Conservation (phyloP, 2,888 invertebrate species). For the Lutraria lutraria region DNA sequence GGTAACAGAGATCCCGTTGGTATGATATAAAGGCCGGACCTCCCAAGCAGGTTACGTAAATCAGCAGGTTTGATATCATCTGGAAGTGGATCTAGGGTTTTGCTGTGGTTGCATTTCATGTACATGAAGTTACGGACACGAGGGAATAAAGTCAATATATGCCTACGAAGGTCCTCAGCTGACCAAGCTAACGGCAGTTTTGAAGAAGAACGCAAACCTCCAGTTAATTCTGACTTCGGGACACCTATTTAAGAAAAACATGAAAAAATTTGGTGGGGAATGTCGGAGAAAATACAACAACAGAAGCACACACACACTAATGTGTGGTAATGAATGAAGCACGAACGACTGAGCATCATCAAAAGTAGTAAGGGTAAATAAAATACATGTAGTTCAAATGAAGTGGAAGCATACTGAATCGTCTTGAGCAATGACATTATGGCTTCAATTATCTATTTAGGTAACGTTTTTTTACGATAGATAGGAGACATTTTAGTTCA, state of each 20-base stretch:
- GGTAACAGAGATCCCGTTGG: slow-evolving; percentile 63
- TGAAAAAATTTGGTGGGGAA: no score
- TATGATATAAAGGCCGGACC: slow-evolving; percentile 67
- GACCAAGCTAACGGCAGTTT: slow-evolving; percentile 68
- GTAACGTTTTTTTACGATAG: no score
- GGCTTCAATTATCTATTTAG: no score
- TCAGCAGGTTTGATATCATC: slow-evolving; percentile 65
- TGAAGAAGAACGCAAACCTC: slow-evolving; percentile 65
- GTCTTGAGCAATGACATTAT: no score
- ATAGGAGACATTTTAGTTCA: no score
- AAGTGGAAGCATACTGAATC: no score
- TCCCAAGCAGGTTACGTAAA: slow-evolving; percentile 59
- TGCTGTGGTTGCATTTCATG: slow-evolving; percentile 69
- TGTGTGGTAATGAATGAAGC: no score
- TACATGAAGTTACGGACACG: slow-evolving; percentile 60
- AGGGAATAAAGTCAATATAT: slow-evolving; percentile 61
- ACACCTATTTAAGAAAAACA: slow-evolving; percentile 49
- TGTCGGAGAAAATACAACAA: no score
- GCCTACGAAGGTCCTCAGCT: slow-evolving; percentile 57
- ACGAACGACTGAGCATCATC: no score
- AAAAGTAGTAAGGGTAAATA: no score
- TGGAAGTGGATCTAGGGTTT: slow-evolving; percentile 66
- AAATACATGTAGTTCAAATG: no score
- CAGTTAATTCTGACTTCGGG: slow-evolving; percentile 63
- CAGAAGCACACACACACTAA: no score